Evolutionary conservation across 2,797 vertebrate genomes (phyloP), one percentile per base, ranked within the genome.

Genomic region (Acipenser transmontanus): DNA sequence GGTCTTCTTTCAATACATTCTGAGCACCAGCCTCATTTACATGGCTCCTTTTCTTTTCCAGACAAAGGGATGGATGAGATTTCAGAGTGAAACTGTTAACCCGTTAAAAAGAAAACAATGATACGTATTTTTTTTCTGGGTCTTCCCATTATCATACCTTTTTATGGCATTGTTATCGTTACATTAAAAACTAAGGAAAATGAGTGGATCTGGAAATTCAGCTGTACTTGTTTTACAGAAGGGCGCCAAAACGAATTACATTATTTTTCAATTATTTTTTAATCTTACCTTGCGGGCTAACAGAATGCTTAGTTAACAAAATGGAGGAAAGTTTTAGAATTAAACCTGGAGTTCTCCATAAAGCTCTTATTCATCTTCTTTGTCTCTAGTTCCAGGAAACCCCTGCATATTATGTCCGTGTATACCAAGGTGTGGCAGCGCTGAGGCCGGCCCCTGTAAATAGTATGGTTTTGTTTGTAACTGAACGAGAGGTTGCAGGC

Each of bases 1-100:
- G 69, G 79, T 77, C 77, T 78, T 79, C 79, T 82, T 84, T 81
- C 77, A 79, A 74, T 73, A 76, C 67, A 75, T 66, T 82, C 80
- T 63, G 67, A 74, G 75, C 66, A 72, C 61, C 49, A 71, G 73
- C 68, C 80, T 85, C 77, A 82, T 87, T 76, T 81, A 79, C 84
- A 78, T 17, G 76, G 76, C 70, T 72, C 61, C 74, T 80, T 73
- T 84, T 71, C 14, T 78, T 72, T 83, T 76, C 70, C 68, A 70
- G 82, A 84, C 80, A 82, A 81, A 70, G 61, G 72, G 66, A 73
- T 62, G 71, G 72, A 65, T 72, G 77, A 73, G 63, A 71, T 77
- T 80, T 74, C 61, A n/a, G 56, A 69, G 67, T 72, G 62, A 77
- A 82, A 83, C 68, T 80, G 73, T 84, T 75, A 75, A 76, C 78